phyloP scores from a whole-genome alignment of 2,797 vertebrate species.

The Gastrophryne carolinensis region DNA sequence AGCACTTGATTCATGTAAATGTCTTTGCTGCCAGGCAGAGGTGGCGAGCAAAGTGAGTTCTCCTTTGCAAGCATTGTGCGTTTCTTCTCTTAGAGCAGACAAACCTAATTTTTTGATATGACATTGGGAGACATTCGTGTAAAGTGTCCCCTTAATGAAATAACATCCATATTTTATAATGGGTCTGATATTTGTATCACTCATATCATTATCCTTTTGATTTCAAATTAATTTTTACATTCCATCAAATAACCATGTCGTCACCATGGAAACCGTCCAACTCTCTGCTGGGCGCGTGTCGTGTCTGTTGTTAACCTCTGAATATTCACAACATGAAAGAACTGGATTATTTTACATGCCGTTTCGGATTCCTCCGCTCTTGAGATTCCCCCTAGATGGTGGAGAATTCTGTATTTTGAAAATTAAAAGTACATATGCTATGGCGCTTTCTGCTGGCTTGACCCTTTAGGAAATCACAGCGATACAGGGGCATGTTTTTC shows the following conservation, averaged over 20 bases:
- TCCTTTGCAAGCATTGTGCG: background rate
- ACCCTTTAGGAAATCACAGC: constrained; percentile 20
- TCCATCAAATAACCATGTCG: constrained; percentile 34
- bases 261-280: constrained; percentile 46
- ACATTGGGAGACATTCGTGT: background rate
- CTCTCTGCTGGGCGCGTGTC: constrained; percentile 24
- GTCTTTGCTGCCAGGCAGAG: background rate
- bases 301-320: constrained; percentile 30
- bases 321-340: constrained; percentile 46
- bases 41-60: background rate
- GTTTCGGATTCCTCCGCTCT: constrained; percentile 30
- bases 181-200: constrained; percentile 37
- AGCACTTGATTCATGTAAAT: background rate
- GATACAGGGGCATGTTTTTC: background rate
- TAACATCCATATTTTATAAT: constrained; percentile 39
- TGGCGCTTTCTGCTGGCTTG: constrained; percentile 19
- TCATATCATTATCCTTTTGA: constrained; percentile 45
- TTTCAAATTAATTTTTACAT: constrained; percentile 44
- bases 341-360: constrained; percentile 45
- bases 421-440: constrained; percentile 30
- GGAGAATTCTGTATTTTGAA: constrained; percentile 14
- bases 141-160: constrained; percentile 30
- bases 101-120: background rate
- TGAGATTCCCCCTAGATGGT: background rate
- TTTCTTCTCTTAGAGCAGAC: background rate